Base-by-base conservation (phyloP, 2,888 invertebrate species). In the Subacronicta megacephala region DNA sequence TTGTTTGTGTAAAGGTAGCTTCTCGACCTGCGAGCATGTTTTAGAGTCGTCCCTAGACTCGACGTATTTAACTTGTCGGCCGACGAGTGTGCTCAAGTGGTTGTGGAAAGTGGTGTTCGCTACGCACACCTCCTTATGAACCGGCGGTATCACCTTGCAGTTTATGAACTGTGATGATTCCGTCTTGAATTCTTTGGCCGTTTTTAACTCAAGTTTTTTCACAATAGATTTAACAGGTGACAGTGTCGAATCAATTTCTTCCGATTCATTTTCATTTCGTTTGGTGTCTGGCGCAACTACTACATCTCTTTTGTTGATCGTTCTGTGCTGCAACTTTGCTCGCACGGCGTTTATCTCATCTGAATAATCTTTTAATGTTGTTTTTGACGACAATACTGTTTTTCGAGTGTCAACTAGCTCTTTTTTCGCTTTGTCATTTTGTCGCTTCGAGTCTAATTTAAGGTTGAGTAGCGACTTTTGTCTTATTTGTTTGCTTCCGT, bases 81-180 rank as follows among this genome's bases (percentile, higher is more conserved):
- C 93, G 54, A 93, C 93, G 84, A 94, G 93, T 90, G 92, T 93
- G 90, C 90, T 93, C 89, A 93, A 87, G 78, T 92, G 91, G 74
- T 93, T 94, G 68, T 94, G 94, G 77, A 92, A 92, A 52, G 90
- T 92, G 5, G 93, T 92, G 75, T 91, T 94, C 9, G 94, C 93
- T 29, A 94, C 91, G 79, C 94, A 94, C 43, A 93, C 59, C 62
- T 93, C 92, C 77, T 94, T 94, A 72, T 93, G 93, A 42, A 92
- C 88, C 29, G 91, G 85, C n/a, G 93, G 91, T 68, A 94, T 93
- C 33, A 94, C 85, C 79, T 93, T 94, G 81, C 94, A 94, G 75
- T 83, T 94, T 44, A 91, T 72, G 68, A 92, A 94, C 63, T 86
- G 88, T 41, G 90, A 80, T 44, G 83, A 69, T 40, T 94, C 94